A percentile compares a stretch with the other conserved stretches of the same genome.
Evolutionary conservation across 2,113 vertebrate species (phyloP).

Genomic region (Diadophis punctatus): DNA sequence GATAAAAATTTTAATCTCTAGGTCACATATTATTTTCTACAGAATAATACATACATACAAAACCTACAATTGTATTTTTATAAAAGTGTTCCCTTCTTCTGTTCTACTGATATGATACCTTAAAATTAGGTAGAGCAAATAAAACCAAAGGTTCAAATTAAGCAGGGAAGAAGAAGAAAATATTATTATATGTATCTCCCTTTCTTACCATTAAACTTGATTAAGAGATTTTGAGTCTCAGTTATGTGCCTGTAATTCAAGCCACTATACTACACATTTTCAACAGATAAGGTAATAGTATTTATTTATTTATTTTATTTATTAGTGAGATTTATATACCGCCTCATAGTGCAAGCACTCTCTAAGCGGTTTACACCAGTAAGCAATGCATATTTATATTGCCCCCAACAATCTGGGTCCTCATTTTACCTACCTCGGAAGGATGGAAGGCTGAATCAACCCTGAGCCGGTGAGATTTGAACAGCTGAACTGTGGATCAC

Average conservation of each 20-base stretch:
- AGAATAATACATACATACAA: conserved; percentile 37
- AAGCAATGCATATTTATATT: no score
- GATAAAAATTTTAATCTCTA: background rate
- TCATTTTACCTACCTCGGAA: no score
- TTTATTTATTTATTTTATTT: no score
- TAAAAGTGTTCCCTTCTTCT: conserved; percentile 31
- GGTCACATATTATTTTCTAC: background rate
- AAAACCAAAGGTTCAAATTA: conserved; percentile 41
- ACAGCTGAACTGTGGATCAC: no score
- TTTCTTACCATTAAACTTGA: conserved; percentile 22
- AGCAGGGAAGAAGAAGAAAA: background rate
- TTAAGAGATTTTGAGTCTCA: conserved; percentile 8
- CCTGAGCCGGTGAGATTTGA: no score
- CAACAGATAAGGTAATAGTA: background rate
- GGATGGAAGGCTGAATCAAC: no score
- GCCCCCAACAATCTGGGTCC: no score
- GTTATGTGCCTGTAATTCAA: background rate
- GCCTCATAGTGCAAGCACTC: no score
- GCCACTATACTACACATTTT: background rate
- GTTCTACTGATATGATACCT: conserved; percentile 3
- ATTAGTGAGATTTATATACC: no score
- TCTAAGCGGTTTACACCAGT: no score
- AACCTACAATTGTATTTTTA: conserved; percentile 20
- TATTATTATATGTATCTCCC: conserved; percentile 28
- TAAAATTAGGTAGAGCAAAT: conserved; percentile 35